Evolutionary conservation across 2,797 vertebrate species (phyloP), one percentile per base, ranked within the genome.

Genomic region (Heterohyrax brucei): DNA sequence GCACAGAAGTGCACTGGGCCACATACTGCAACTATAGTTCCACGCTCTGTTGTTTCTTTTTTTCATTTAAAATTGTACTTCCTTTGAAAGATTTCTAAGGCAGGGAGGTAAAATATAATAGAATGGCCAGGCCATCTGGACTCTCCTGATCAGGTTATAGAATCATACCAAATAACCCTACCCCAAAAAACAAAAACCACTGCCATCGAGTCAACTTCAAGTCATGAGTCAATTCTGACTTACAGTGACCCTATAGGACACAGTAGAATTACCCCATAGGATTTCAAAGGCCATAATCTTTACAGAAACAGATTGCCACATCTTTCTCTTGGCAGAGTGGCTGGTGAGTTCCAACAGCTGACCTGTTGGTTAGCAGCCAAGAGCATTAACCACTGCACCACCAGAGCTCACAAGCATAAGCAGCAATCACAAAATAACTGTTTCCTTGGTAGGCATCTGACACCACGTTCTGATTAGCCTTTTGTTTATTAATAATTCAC

Each of bases 31-130:
- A 83, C 21, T 84, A 85, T n/a, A 85, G n/a, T 21, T 84, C 10
- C 39, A 87, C n/a, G 56, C 9, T 93, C 70, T 78, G 4, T 13
- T 80, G 39, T 59, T 87, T 83, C 4, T 56, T 78, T 64, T 62
- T 39, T 39, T 13, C 62, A 26, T 85, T 56, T 33, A 61, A 96
- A 82, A 66, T 64, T 39, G 89, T 90, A 18, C 62, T 96, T 50
- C 77, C 50, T 96, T 86, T 73, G 56, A 94, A 93, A 91, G 10
- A 78, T 79, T 84, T 82, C 73, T 82, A 33, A 94, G n/a, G 18
- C 79, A 72, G 22, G 13, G 10, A 50, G n/a, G 79, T 85, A 81
- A 85, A 85, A 56, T 76, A 10, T 24, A 93, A 93, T 22, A 89
- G n/a, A 68, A 8, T 18, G 70, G 50, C 24, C 56, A 70, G 19